Conservation (phyloP, 2,113 vertebrate species). For the Phaethon lepturus region DNA sequence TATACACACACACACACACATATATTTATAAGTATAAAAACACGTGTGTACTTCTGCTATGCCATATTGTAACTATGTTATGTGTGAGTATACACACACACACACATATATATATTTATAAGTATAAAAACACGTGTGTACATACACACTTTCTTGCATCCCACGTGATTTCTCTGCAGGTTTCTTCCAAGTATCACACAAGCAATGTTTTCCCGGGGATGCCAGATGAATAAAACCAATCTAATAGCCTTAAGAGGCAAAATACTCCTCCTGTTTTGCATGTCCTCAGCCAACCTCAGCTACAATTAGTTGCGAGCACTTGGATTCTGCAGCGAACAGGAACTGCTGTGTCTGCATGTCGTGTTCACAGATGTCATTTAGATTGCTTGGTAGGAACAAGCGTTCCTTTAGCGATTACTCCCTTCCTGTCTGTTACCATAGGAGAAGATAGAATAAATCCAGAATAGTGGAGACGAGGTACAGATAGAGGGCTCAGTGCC, state of each 20-base stretch:
- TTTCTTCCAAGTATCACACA: neutral
- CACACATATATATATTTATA: too few species aligned
- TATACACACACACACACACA: neutral
- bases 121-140: rapidly evolving
- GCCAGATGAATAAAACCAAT: neutral
- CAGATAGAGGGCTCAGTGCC: neutral
- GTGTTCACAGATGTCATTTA: conserved; percentile 43
- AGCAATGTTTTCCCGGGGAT: neutral
- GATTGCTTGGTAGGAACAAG: conserved; percentile 46
- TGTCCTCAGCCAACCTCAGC: conserved; percentile 59
- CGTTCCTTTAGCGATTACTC: conserved; percentile 30
- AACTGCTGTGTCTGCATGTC: conserved; percentile 51
- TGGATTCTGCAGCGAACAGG: neutral
- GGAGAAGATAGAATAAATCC: neutral
- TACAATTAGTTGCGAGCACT: neutral
- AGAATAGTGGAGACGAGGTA: neutral
- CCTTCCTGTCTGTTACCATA: neutral
- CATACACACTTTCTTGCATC: neutral
- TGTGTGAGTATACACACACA: rapidly evolving
- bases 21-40: too few species aligned
- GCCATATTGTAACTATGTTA: neutral
- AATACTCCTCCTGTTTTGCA: neutral
- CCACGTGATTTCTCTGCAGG: neutral
- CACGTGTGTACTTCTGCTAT: rapidly evolving
- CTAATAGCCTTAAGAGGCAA: neutral